Conservation (phyloP, 2,113 vertebrate species). For the Burhinus bistriatus region DNA sequence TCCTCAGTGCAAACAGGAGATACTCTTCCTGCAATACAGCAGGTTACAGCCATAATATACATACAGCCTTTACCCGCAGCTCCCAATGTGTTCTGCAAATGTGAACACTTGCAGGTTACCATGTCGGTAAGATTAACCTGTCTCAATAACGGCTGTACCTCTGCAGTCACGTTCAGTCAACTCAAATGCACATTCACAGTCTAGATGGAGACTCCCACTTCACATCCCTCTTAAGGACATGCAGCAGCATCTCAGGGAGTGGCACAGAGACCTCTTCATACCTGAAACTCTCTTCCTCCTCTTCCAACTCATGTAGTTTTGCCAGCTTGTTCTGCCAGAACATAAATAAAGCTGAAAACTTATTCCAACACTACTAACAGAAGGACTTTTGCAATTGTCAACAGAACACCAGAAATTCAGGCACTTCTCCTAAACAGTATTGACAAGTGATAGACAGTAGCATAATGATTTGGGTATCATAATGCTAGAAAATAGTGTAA, state of each 20-base stretch:
- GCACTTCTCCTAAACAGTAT: neutral
- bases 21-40: neutral
- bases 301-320: neutral
- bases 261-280: neutral
- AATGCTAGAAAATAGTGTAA: neutral
- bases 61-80: neutral
- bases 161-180: neutral
- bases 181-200: neutral
- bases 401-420: neutral
- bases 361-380: neutral
- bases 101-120: neutral
- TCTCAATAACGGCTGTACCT: neutral
- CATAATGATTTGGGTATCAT: neutral
- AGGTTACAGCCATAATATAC: neutral
- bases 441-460: conserved; percentile 25
- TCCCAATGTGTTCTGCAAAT: neutral
- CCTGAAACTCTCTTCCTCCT: conserved; percentile 21
- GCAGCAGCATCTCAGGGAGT: neutral
- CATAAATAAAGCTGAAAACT: conserved; percentile 6
- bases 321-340: conserved; percentile 40
- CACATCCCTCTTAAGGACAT: neutral
- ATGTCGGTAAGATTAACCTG: neutral
- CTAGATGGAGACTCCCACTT: neutral
- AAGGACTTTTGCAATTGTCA: conserved; percentile 24
- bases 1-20: neutral